Evolutionary conservation across 2,797 vertebrate genomes (phyloP).

Genomic region (Pseudocheirus occidentalis): DNA sequence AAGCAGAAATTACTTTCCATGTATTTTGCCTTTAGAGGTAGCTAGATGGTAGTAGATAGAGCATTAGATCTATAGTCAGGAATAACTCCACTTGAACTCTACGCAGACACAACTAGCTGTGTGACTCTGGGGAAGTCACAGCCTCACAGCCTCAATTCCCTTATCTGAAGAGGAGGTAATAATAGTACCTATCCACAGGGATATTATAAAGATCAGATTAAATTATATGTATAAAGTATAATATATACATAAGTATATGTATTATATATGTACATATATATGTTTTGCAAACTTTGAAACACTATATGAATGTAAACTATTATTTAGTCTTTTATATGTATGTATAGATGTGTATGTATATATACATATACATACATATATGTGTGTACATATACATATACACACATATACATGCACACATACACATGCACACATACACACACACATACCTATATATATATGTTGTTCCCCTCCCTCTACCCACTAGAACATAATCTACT

Average conservation of each 20-base stretch:
- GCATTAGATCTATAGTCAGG: background rate
- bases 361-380: background rate
- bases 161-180: background rate
- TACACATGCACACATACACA: too few relatives aligned
- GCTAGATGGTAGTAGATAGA: background rate
- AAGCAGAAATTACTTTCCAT: background rate
- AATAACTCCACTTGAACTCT: background rate
- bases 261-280: background rate
- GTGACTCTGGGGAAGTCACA: background rate
- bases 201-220: background rate
- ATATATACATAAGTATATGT: background rate
- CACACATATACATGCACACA: too few relatives aligned
- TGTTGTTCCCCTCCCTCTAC: background rate
- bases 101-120: background rate
- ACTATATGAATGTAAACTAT: background rate
- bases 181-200: background rate
- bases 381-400: too few relatives aligned
- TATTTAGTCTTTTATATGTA: background rate
- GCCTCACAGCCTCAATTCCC: background rate
- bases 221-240: background rate
- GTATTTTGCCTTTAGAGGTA: background rate
- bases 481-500: background rate
- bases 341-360: too few relatives aligned
- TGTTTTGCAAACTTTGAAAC: background rate
- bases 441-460: too few relatives aligned